phyloP scores from a whole-genome alignment of 2,888 invertebrate species.

The Mythimna loreyi region DNA sequence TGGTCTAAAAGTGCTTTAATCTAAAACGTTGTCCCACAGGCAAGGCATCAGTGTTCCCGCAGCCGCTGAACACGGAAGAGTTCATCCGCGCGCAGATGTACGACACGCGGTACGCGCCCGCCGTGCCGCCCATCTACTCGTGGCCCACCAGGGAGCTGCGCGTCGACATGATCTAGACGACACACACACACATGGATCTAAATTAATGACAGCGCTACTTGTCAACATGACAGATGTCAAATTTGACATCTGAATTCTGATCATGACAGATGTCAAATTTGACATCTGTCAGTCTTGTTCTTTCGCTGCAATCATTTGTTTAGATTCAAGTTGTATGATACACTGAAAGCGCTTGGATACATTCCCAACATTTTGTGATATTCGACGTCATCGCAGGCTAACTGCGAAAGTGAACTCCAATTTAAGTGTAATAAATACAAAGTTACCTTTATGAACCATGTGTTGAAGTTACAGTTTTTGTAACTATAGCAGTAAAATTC shows the following conservation, averaged over 20 bases:
- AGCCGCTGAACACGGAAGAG: slow-evolving; percentile 93
- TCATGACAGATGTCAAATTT: not conserved
- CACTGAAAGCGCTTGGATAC: slow-evolving; percentile 21
- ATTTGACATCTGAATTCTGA: no score
- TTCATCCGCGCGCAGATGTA: slow-evolving; percentile 96
- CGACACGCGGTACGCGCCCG: slow-evolving; percentile 92
- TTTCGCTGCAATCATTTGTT: slow-evolving; percentile 3
- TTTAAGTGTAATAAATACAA: not conserved
- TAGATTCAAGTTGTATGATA: slow-evolving; percentile 7
- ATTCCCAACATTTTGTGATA: not conserved
- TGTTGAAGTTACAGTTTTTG: not conserved
- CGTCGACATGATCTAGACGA: slow-evolving; percentile 76
- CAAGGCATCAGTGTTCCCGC: slow-evolving; percentile 94
- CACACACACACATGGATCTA: slow-evolving; percentile 17
- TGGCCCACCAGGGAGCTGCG: slow-evolving; percentile 77
- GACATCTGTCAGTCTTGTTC: not conserved
- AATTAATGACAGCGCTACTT: not conserved
- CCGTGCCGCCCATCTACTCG: slow-evolving; percentile 92
- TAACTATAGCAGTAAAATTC: slow-evolving; percentile 25
- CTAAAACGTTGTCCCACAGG: slow-evolving; percentile 85
- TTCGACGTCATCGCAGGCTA: not conserved
- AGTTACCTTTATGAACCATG: not conserved
- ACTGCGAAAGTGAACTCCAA: not conserved
- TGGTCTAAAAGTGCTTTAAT: not conserved
- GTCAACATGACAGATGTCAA: not conserved